These are phyloP conservation scores for Mionectes olivaceus DNA, from an alignment of 2,797 vertebrate species.

Conservation along the genomic window DNA sequence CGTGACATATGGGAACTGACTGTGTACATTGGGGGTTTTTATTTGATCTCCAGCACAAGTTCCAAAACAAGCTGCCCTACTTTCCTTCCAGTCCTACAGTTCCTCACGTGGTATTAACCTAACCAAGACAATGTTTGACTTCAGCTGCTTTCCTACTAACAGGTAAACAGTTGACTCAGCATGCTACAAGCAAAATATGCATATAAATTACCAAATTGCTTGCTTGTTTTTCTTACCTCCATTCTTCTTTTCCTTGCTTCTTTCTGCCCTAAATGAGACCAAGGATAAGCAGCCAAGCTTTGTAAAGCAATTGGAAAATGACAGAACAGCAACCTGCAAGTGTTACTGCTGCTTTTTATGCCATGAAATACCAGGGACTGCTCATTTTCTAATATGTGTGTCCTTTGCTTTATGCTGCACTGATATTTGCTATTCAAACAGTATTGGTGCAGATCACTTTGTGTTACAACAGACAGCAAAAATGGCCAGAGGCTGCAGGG, in stretches of 20 bases:
- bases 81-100: background rate
- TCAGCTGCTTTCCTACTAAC: background rate
- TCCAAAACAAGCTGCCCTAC: slow-evolving; percentile 62
- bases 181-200: background rate
- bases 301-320: background rate
- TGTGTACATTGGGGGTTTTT: slow-evolving; percentile 65
- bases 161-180: slow-evolving; percentile 18
- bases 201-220: background rate
- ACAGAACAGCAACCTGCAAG: background rate
- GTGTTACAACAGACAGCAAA: background rate
- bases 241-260: background rate
- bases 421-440: slow-evolving; percentile 18
- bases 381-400: background rate
- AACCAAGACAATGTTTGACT: background rate
- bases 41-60: slow-evolving; percentile 48
- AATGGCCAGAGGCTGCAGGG: slow-evolving; percentile 15
- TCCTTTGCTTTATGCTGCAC: background rate
- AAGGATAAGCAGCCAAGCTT: background rate
- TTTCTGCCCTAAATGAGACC: background rate
- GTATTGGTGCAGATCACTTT: background rate
- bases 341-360: background rate
- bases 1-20: slow-evolving; percentile 39
- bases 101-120: background rate
- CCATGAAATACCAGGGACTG: background rate
- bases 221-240: background rate